Conservation (phyloP, 2,113 vertebrate genomes). For the Ploceus nigricollis region DNA sequence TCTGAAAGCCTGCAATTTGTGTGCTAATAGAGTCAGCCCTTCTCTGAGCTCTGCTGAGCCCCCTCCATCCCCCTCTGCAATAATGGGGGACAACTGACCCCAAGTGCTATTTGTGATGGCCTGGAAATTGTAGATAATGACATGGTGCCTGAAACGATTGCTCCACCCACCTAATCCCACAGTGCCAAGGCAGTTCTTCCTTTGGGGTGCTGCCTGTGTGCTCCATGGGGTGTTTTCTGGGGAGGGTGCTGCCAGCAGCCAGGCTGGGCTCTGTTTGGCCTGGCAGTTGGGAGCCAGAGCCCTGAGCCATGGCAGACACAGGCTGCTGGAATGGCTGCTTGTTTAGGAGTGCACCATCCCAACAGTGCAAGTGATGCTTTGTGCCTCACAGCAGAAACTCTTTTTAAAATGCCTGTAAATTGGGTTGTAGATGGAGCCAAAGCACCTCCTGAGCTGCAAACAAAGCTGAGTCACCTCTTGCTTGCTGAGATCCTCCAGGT, state of each 20-base stretch:
- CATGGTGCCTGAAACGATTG: conserved; percentile 18
- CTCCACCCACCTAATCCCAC: conserved; percentile 36
- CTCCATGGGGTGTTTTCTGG: not conserved
- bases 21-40: conserved; percentile 60
- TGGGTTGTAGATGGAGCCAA: not conserved
- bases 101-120: conserved; percentile 49
- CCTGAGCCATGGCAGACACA: not conserved
- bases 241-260: not conserved
- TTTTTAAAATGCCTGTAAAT: not conserved
- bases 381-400: not conserved
- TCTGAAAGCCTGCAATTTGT: conserved; percentile 67
- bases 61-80: not conserved
- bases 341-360: not conserved
- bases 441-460: not conserved
- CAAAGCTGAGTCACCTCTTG: not conserved
- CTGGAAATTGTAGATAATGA: conserved; percentile 69
- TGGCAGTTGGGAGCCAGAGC: rapidly evolving
- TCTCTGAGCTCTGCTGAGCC: conserved; percentile 30
- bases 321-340: not conserved
- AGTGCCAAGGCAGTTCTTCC: not conserved
- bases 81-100: conserved; percentile 59
- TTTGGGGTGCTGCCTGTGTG: not conserved
- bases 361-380: not conserved
- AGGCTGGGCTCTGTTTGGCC: not conserved
- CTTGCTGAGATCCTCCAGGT: not conserved